A percentile compares a stretch with the other conserved stretches of the same genome.
These are phyloP conservation scores for Siniperca undulata DNA, from an alignment of 2,797 vertebrate species.

Conservation along the genomic window DNA sequence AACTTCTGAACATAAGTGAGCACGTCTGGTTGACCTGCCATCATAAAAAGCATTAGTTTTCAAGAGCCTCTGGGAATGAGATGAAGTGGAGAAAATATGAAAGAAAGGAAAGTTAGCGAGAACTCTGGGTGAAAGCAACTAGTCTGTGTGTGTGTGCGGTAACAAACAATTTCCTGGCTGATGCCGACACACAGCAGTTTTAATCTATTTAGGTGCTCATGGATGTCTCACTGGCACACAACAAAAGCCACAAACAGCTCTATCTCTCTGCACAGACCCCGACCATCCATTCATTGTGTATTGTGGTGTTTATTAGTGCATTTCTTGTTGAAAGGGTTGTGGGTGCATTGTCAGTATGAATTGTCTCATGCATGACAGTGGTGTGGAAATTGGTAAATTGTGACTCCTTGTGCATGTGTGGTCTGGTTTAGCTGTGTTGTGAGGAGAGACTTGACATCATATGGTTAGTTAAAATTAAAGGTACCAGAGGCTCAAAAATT, in stretches of 20 bases:
- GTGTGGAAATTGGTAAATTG: conserved; percentile 73
- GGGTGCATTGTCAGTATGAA: conserved; percentile 53
- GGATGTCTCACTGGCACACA: conserved; percentile 69
- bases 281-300: conserved; percentile 42
- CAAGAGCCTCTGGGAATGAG: conserved; percentile 39
- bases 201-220: conserved; percentile 74
- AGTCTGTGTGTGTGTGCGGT: conserved; percentile 35
- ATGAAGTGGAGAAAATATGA: conserved; percentile 44
- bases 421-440: conserved; percentile 49
- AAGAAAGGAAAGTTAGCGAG: conserved; percentile 57
- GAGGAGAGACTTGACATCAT: conserved; percentile 35
- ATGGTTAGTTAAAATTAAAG: conserved; percentile 29
- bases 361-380: conserved; percentile 64
- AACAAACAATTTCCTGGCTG: conserved; percentile 72
- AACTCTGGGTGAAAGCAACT: conserved; percentile 44
- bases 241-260: conserved; percentile 72
- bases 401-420: conserved; percentile 45
- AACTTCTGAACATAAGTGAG: conserved; percentile 16
- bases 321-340: conserved; percentile 62
- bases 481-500: conserved; percentile 18
- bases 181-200: conserved; percentile 71
- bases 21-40: conserved; percentile 25
- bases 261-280: conserved; percentile 67
- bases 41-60: conserved; percentile 23
- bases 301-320: conserved; percentile 51